A percentile compares a stretch with the other conserved stretches of the same genome.
Evolutionary conservation across 2,888 invertebrate genomes (phyloP).

Genomic region (Cephalotes varians): DNA sequence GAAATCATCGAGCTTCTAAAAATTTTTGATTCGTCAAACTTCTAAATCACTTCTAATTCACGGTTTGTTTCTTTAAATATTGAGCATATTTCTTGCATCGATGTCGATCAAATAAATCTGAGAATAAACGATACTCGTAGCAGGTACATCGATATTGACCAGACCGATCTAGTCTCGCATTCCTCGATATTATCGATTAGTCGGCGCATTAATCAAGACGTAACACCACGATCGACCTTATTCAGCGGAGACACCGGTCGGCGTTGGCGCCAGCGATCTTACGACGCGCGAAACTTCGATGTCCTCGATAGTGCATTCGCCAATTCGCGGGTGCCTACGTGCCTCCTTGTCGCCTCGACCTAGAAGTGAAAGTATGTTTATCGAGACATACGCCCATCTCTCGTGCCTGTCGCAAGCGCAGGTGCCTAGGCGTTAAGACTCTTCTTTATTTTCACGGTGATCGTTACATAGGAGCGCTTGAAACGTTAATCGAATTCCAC

Average conservation of each 20-base stretch:
- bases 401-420: slow-evolving; percentile 23
- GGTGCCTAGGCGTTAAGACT: slow-evolving; percentile 15
- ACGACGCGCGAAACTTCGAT: slow-evolving; percentile 37
- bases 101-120: not conserved
- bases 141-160: not conserved
- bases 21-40: too few relatives aligned
- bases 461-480: not conserved
- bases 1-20: too few relatives aligned
- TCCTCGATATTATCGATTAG: slow-evolving; percentile 22
- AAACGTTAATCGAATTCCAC: not conserved
- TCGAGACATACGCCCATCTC: slow-evolving; percentile 11
- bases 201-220: slow-evolving; percentile 31
- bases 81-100: not conserved
- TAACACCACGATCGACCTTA: slow-evolving; percentile 52
- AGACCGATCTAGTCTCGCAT: slow-evolving; percentile 31
- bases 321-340: slow-evolving; percentile 24
- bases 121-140: not conserved
- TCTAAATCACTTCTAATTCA: too few relatives aligned
- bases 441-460: not conserved
- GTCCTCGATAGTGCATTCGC: slow-evolving; percentile 48
- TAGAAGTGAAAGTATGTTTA: slow-evolving; percentile 60
- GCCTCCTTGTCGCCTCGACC: slow-evolving; percentile 36
- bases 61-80: not conserved
- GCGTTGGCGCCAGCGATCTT: slow-evolving; percentile 53
- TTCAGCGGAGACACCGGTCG: slow-evolving; percentile 36